Evolutionary conservation across 2,113 vertebrate species (phyloP), one percentile per base, ranked within the genome.

Genomic region (Cynocephalus volans): DNA sequence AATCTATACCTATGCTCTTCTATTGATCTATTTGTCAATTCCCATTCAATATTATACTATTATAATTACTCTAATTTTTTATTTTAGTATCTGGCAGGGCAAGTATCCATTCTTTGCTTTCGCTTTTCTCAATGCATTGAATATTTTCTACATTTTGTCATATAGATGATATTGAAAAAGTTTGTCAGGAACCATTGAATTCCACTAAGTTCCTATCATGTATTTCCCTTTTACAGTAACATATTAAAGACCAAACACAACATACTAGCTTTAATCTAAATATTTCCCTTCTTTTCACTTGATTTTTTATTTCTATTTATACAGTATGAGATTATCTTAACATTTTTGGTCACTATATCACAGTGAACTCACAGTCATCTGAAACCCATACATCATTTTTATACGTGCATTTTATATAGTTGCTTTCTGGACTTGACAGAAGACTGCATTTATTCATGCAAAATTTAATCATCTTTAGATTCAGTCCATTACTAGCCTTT

Each of bases 391-490:
- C 1, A 67, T 67, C 28, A 58, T 65, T 87, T 96, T 94, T 67
- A 36, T 75, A 82, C 24, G 6, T 60, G 6, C 17, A 41, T 41
- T 41, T 41, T 41, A 58, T 28, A 7, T 19, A 73, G 50, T 50
- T 93, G 13, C 9, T 81, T 95, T 75, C 70, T 83, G 24, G 11
- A 90, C 24, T 95, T 18, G 28, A 69, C 7, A 79, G 24, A 48
- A 33, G 79, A 50, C 19, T 64, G 52, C 26, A 77, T 65, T 72
- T 79, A 86, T 7, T 3, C 15, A 54, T 33, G 17, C 60, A 85
- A 96, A 93, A 77, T 36, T 81, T 76, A 70, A 76, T 69, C 28
- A 85, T 86, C 41, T 95, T 95, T 85, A 48, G 36, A 72, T 60
- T 70, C 73, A 96, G 18, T 50, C 11, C 4, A 10, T 79, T 64